Conservation (phyloP, 1,140 invertebrate genomes). For the Drosophila sulfurigaster region DNA sequence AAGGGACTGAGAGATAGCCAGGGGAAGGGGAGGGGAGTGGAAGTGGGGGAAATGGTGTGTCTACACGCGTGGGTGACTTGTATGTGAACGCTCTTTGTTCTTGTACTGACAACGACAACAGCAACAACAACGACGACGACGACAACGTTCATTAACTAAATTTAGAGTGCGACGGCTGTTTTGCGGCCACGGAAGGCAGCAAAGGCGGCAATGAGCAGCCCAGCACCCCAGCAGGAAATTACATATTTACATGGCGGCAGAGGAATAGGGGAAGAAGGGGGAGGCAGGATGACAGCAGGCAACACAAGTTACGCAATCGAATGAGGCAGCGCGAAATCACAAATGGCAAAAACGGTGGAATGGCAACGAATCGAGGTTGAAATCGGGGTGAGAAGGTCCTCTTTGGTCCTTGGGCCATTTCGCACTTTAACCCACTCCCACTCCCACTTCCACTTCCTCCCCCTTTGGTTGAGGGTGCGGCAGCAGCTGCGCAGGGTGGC, state of each 20-base stretch:
- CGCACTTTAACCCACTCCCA: slow-evolving; percentile 48
- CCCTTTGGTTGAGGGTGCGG: slow-evolving; percentile 22
- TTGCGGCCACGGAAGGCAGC: slow-evolving; percentile 31
- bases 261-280: slow-evolving; percentile 1
- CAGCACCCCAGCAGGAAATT: slow-evolving; percentile 64
- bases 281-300: slow-evolving; percentile 22
- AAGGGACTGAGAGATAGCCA: neutral
- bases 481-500: slow-evolving; percentile 4
- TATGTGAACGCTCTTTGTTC: slow-evolving; percentile 34
- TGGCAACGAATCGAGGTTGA: no score
- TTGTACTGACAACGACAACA: slow-evolving; percentile 24
- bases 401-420: slow-evolving; percentile 65
- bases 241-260: slow-evolving; percentile 62
- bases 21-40: neutral
- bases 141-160: slow-evolving; percentile 79
- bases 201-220: neutral
- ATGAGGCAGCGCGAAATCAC: slow-evolving; percentile 61
- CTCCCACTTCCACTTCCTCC: no score
- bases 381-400: neutral
- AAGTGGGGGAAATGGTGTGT: slow-evolving; percentile 8
- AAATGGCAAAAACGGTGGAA: slow-evolving; percentile 11
- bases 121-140: slow-evolving; percentile 11
- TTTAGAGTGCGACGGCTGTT: slow-evolving; percentile 78
- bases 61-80: slow-evolving; percentile 48
- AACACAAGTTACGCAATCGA: slow-evolving; percentile 76